Base-by-base conservation (phyloP, 1,140 invertebrate genomes). In the Laupala kohalensis region DNA sequence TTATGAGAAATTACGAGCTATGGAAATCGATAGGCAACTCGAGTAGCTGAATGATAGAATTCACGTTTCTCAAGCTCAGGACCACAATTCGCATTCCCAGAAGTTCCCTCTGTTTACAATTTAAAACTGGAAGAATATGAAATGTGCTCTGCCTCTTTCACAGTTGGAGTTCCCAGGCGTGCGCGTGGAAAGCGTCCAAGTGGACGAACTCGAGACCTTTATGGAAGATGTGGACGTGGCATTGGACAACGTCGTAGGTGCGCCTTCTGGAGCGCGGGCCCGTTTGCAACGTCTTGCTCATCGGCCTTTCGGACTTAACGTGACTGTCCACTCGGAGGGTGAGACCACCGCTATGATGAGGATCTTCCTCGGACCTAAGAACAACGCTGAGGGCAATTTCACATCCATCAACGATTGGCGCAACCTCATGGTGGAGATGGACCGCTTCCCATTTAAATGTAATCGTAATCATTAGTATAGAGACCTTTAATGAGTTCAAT, bases 361-460 rank as follows among this genome's bases (percentile, higher is more conserved):
- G 65, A 78, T 90, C 24, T 91, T 89, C 83, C 75, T 91, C 37
- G 89, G 87, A 63, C 90, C 89, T 3, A 89, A 89, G 77, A 86
- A 86, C 75, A 85, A 89, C 72, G 81, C 82, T 70, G 79, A 86
- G 72, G 84, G 83, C 15, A 81, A 83, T 64, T 67, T 77, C 3
- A 74, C 84, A 3, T 75, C 83, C 30, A 77, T 85, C 19, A 75
- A 77, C 30, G 79, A 87, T 5, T 83, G 82, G 75, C 82, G 82
- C 73, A 77, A 82, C 73, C 86, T 87, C 76, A 90, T 89, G 75
- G 84, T 90, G 66, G 84, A 88, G 78, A 78, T 92, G 5, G 86
- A 85, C 72, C 79, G 78, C 62, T 84, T 80, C 76, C 75, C 80
- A 0, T 68, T 74, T 5, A 75, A 80, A 23, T 15, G 81, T 83